These are phyloP conservation scores for Aphis craccivora DNA, from an alignment of 1,140 invertebrate genomes.

Conservation along the genomic window DNA sequence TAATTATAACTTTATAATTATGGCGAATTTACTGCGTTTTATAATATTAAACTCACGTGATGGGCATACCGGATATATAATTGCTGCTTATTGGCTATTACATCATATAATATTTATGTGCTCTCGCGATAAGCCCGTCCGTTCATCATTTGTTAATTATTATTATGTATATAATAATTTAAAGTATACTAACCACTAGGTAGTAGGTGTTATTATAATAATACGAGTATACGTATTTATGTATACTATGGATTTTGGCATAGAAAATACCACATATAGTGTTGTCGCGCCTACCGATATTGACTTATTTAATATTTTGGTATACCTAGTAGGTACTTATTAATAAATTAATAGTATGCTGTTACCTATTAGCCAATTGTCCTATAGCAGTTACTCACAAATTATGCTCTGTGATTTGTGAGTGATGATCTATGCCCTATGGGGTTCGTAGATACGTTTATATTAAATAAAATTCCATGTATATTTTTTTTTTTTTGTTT, in stretches of 20 bases:
- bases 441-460: no score
- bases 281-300: not conserved
- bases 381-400: no score
- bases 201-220: not conserved
- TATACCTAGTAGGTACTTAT: no score
- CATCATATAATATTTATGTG: not conserved
- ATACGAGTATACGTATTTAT: not conserved
- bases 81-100: not conserved
- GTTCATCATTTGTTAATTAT: not conserved
- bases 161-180: not conserved
- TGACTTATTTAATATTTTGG: no score
- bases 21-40: not conserved
- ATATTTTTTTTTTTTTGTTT: no score
- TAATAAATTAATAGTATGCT: no score
- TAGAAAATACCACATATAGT: not conserved
- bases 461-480: no score
- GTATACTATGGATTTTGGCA: not conserved
- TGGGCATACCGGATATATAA: not conserved
- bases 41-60: not conserved
- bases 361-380: no score
- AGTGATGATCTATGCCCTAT: no score
- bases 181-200: not conserved
- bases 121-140: not conserved
- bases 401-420: no score
- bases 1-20: not conserved